Base-by-base conservation (phyloP, 2,797 vertebrate species). In the Acipenser transmontanus region DNA sequence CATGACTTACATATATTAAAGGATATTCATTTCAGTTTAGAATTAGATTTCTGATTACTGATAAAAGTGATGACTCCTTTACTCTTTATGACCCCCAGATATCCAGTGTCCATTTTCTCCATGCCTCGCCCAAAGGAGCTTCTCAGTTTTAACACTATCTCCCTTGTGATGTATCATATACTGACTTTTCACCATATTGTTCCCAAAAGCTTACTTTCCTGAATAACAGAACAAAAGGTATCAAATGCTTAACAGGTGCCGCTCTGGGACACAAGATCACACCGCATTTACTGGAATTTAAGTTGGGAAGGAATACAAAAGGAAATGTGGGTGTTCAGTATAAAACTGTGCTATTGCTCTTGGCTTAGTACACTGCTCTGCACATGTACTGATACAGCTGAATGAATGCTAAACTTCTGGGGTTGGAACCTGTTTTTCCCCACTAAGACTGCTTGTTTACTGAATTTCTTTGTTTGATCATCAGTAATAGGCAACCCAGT, bases 181-280 rank as follows among this genome's bases (percentile, higher is more conserved):
- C 73, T 71, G n/a, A 73, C 81, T 83, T 4, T 84, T 81, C 79
- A 72, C 73, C 66, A 71, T 73, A 81, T 79, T 85, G 81, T 88
- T 80, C 79, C 80, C 77, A 75, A 71, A 70, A 73, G 75, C 61
- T n/a, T 14, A 70, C 67, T 73, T 77, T 83, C 75, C 77, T 74
- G 74, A 73, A 68, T 69, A 6, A 8, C 7, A 65, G 7, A 71
- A 83, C 82, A 87, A 86, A 88, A 76, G 81, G 75, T 83, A 88
- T 89, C 83, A 71, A 72, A 82, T 88, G 73, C 77, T 79, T 82
- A 77, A 79, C 71, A 82, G 85, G 84, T 77, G 74, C 84, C 81
- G 76, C 81, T 72, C 71, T 72, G 83, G 80, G 81, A 86, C 71
- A 70, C 7, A 73, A 74, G 80, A 81, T 85, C 82, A 57, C 9